Evolutionary conservation across 2,797 vertebrate genomes (phyloP).

Genomic region (Pitangus sulphuratus): DNA sequence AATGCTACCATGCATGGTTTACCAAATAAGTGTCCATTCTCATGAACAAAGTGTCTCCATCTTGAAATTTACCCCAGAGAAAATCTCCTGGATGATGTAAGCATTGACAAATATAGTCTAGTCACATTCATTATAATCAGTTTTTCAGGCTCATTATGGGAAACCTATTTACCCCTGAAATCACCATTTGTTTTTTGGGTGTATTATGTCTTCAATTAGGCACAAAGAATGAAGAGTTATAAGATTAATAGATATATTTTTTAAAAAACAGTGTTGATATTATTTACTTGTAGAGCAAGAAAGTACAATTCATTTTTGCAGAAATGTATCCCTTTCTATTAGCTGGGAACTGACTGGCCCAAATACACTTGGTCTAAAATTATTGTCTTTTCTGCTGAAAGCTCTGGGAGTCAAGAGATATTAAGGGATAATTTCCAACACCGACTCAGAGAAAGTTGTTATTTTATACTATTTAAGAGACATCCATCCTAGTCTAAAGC

Average conservation of each 20-base stretch:
- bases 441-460: neutral
- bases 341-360: neutral
- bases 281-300: neutral
- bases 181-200: neutral
- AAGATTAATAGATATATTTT: neutral
- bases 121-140: neutral
- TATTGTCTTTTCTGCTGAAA: neutral
- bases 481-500: neutral
- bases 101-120: neutral
- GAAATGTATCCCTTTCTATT: neutral
- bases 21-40: neutral
- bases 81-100: neutral
- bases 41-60: neutral
- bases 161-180: neutral
- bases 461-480: neutral
- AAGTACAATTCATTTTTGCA: neutral
- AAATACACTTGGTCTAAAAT: neutral
- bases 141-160: neutral
- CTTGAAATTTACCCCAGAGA: neutral
- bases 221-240: neutral
- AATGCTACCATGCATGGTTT: neutral
- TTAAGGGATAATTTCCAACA: neutral
- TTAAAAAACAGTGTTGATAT: neutral
- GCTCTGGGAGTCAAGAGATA: neutral
- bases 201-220: neutral